Evolutionary conservation across 2,797 vertebrate genomes (phyloP).

Genomic region (Rachycentron canadum): DNA sequence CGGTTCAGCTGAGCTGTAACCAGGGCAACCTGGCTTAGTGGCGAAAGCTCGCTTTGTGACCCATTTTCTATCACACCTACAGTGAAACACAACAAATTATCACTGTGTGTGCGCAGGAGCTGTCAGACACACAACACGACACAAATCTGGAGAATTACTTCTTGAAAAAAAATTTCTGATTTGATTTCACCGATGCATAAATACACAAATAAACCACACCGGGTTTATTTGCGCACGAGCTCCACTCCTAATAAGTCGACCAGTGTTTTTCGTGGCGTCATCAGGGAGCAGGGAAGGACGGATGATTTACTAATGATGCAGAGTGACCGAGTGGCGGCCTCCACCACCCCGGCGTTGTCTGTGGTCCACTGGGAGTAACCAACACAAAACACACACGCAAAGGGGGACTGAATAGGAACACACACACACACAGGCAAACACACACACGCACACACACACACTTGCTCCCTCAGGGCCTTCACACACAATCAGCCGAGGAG

Average conservation of each 20-base stretch:
- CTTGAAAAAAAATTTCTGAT: too few relatives aligned
- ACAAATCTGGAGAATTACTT: neutral
- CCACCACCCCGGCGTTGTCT: conserved; percentile 9
- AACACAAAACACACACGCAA: conserved; percentile 24
- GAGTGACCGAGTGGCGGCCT: conserved; percentile 33
- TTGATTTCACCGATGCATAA: neutral
- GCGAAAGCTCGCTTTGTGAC: conserved; percentile 49
- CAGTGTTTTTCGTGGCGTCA: conserved; percentile 5
- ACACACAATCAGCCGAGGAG: conserved; percentile 53
- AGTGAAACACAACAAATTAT: conserved; percentile 14
- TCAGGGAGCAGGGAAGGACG: conserved; percentile 15
- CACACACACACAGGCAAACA: neutral
- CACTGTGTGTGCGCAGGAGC: too few relatives aligned
- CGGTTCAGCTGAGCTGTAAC: conserved; percentile 60
- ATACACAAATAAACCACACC: neutral
- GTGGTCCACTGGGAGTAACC: conserved; percentile 42
- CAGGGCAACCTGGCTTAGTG: conserved; percentile 55
- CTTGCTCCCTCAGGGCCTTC: conserved; percentile 30
- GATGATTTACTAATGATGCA: conserved; percentile 50
- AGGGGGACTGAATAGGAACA: neutral
- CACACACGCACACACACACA: neutral
- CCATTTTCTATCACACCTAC: conserved; percentile 60
- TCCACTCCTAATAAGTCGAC: neutral
- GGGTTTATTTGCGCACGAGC: neutral
- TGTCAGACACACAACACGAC: neutral